Percentiles rank a stretch among this genome's conserved stretches.
These are phyloP conservation scores for Spilarctia lutea DNA, from an alignment of 2,888 invertebrate species.

Conservation along the genomic window DNA sequence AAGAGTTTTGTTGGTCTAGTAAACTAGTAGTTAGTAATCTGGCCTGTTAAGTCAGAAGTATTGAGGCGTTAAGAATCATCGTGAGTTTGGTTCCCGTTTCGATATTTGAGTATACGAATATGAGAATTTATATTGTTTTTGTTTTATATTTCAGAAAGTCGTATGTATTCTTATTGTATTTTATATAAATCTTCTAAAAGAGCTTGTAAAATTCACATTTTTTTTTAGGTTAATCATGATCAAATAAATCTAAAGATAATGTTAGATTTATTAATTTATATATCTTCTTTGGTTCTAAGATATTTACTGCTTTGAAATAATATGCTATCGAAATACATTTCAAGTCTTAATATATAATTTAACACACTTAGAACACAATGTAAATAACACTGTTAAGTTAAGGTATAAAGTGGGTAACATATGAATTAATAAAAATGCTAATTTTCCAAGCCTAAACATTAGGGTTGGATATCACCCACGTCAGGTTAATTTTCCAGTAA, in stretches of 20 bases:
- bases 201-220: neutral
- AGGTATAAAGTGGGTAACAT: neutral
- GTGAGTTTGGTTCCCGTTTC: neutral
- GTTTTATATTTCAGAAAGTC: neutral
- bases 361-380: neutral
- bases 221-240: neutral
- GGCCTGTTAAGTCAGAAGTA: neutral
- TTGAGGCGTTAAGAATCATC: neutral
- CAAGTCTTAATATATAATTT: neutral
- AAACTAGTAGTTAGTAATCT: neutral
- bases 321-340: neutral
- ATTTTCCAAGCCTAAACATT: constrained; percentile 52
- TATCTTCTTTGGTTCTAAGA: neutral
- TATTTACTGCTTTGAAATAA: neutral
- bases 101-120: neutral
- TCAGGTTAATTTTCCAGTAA: constrained; percentile 76
- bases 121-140: neutral
- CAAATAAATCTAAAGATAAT: no score
- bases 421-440: constrained; percentile 19
- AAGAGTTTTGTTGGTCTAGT: constrained; percentile 12
- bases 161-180: neutral
- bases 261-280: neutral
- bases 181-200: neutral
- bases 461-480: constrained; percentile 59
- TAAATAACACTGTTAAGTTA: neutral